These are phyloP conservation scores for Halcyon senegalensis DNA, from an alignment of 2,113 vertebrate genomes.

Conservation along the genomic window DNA sequence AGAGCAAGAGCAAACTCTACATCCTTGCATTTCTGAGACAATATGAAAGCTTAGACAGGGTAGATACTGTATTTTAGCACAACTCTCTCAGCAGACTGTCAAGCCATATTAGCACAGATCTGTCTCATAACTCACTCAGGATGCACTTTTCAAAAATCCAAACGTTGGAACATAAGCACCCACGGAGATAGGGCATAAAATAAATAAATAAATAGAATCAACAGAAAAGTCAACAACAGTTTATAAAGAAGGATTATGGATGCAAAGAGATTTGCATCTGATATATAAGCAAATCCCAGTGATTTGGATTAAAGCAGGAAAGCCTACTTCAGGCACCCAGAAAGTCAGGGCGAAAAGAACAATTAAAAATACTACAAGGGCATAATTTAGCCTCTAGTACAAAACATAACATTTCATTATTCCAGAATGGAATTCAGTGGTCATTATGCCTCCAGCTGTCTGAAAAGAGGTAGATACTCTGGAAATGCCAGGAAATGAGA, in stretches of 20 bases:
- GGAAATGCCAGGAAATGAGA: neutral
- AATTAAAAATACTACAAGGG: neutral
- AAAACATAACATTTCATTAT: neutral
- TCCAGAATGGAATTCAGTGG: neutral
- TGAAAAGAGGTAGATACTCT: neutral
- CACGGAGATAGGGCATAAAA: neutral
- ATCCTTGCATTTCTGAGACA: neutral
- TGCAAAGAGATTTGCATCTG: conserved; percentile 45
- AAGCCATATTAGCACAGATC: neutral
- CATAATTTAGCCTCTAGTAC: neutral
- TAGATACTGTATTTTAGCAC: neutral
- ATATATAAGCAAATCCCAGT: conserved; percentile 55
- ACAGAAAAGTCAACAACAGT: conserved; percentile 18
- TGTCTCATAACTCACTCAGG: neutral
- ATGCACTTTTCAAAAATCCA: neutral
- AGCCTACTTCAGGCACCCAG: conserved; percentile 24
- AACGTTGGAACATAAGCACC: neutral
- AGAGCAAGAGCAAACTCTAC: neutral
- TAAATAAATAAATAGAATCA: neutral
- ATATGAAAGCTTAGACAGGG: neutral
- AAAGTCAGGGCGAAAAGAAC: neutral
- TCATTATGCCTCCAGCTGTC: neutral
- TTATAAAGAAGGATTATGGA: conserved; percentile 51
- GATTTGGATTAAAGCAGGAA: conserved; percentile 57
- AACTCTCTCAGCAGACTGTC: neutral